Conservation (phyloP, 2,797 vertebrate species). For the Cyprinodon diabolis region DNA sequence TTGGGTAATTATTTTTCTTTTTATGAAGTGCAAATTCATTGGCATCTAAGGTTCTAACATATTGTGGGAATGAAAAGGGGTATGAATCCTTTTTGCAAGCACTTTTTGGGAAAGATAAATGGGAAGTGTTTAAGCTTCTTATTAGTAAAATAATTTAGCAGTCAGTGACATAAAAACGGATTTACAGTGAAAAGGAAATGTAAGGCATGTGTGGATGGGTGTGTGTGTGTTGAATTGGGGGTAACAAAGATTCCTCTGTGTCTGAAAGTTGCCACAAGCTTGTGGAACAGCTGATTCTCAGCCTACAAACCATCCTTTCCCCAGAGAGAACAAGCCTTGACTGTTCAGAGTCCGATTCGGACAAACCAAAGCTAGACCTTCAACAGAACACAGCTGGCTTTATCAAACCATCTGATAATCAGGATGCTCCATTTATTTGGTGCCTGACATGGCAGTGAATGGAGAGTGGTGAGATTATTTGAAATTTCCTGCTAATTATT, state of each 20-base stretch:
- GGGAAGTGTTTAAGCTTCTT: conserved; percentile 2
- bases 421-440: conserved; percentile 3
- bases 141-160: conserved; percentile 24
- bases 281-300: conserved; percentile 75
- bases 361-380: conserved; percentile 43
- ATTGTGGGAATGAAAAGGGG: background rate
- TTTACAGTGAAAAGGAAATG: conserved; percentile 12
- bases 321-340: conserved; percentile 37
- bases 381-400: conserved; percentile 17
- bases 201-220: conserved; percentile 18
- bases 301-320: conserved; percentile 58
- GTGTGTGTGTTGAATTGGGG: conserved; percentile 29
- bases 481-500: too few relatives aligned
- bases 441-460: background rate
- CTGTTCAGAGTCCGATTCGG: conserved; percentile 33
- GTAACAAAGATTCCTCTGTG: conserved; percentile 76
- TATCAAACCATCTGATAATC: conserved; percentile 21
- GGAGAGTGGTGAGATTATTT: background rate
- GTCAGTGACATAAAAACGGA: background rate
- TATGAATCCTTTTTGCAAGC: background rate
- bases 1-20: too few relatives aligned
- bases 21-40: background rate
- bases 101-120: conserved; percentile 10
- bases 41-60: background rate
- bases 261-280: conserved; percentile 64